Percentiles rank a stretch among this genome's conserved stretches.
phyloP scores from a whole-genome alignment of 2,113 vertebrate species.

The Phasianus colchicus region DNA sequence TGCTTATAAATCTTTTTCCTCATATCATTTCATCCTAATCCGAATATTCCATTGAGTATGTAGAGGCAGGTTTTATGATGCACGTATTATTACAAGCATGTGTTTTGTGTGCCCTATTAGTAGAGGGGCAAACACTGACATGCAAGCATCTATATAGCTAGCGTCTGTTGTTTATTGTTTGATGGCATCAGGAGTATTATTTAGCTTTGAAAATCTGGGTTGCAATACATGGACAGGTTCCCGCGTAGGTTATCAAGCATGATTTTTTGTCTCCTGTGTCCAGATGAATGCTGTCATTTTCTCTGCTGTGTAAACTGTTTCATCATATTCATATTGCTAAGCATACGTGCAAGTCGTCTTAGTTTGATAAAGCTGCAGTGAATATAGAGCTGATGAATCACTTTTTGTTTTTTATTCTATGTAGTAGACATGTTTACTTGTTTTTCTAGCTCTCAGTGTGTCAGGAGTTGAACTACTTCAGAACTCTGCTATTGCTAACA shows the following conservation, averaged over 20 bases:
- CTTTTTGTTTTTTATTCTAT: background rate
- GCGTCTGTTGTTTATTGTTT: background rate
- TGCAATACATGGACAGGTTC: background rate
- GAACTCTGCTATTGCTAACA: background rate
- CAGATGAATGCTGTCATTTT: background rate
- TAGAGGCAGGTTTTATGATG: background rate
- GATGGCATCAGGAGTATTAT: background rate
- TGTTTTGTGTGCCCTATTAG: background rate
- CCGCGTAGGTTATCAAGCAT: background rate
- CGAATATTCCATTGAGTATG: background rate
- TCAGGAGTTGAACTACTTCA: background rate
- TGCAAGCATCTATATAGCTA: background rate
- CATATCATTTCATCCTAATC: background rate
- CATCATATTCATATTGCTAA: background rate
- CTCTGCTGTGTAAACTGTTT: background rate
- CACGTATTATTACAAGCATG: fast-evolving
- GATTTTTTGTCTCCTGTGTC: background rate
- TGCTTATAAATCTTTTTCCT: background rate
- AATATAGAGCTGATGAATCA: background rate
- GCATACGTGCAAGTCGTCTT: background rate
- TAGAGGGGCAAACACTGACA: background rate
- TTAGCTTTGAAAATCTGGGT: background rate
- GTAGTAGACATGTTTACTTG: background rate
- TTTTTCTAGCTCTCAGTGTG: background rate
- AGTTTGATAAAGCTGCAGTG: background rate